Evolutionary conservation across 1,140 invertebrate species (phyloP).

Genomic region (Sinonovacula constricta): DNA sequence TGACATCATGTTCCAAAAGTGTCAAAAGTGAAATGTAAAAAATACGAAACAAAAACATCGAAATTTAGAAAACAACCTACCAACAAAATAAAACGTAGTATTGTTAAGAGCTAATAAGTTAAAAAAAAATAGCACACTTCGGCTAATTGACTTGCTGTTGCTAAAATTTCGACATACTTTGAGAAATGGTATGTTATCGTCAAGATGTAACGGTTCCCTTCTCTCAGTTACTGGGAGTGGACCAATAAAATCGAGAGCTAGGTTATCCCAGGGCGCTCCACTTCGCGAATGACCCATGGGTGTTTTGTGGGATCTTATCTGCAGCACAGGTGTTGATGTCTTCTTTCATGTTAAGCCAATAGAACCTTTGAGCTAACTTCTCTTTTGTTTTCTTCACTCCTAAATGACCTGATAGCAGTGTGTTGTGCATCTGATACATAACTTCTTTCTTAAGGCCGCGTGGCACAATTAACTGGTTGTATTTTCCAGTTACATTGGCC

Average conservation of each 20-base stretch:
- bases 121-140: conserved; percentile 28
- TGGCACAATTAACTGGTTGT: neutral
- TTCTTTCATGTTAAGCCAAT: conserved; percentile 15
- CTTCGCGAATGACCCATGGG: neutral
- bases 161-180: too few relatives aligned
- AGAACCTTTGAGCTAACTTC: neutral
- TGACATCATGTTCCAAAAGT: too few relatives aligned
- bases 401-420: conserved; percentile 20
- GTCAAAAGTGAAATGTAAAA: too few relatives aligned
- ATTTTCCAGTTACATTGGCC: neutral
- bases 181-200: too few relatives aligned
- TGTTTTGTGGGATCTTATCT: neutral
- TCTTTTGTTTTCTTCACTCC: conserved; percentile 29
- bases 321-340: conserved; percentile 5
- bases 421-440: conserved; percentile 12
- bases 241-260: too few relatives aligned
- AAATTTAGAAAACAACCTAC: too few relatives aligned
- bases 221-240: too few relatives aligned
- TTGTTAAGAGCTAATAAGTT: too few relatives aligned
- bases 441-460: neutral
- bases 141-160: too few relatives aligned
- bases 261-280: neutral
- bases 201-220: conserved; percentile 58
- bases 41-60: too few relatives aligned
- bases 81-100: too few relatives aligned